These are phyloP conservation scores for Drosophila kepulauana DNA, from an alignment of 1,140 invertebrate genomes.

Conservation along the genomic window DNA sequence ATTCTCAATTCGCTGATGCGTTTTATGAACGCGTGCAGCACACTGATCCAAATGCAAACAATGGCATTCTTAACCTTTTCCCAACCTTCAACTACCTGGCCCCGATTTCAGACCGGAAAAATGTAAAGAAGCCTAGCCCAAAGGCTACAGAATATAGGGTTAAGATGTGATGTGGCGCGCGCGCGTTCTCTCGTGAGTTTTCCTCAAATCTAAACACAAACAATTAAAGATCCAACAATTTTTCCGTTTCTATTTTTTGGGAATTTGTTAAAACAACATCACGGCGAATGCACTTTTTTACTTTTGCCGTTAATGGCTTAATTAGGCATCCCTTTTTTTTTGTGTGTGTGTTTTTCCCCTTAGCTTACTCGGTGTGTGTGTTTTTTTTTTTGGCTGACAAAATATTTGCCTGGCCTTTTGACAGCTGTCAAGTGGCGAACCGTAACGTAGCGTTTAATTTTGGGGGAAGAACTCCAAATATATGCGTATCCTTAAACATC, in stretches of 20 bases:
- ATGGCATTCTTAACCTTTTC: conserved; percentile 78
- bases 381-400: conserved; percentile 55
- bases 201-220: conserved; percentile 63
- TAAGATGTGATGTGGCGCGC: conserved; percentile 73
- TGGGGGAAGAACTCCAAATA: conserved; percentile 34
- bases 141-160: conserved; percentile 49
- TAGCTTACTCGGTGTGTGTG: conserved; percentile 16
- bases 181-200: conserved; percentile 45
- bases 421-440: conserved; percentile 79
- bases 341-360: neutral
- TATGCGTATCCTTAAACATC: conserved; percentile 17
- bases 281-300: conserved; percentile 59
- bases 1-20: conserved; percentile 75
- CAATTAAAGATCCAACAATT: conserved; percentile 32
- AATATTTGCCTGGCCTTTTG: conserved; percentile 78
- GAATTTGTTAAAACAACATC: conserved; percentile 74
- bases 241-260: conserved; percentile 6
- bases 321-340: conserved; percentile 53
- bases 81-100: conserved; percentile 29
- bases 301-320: conserved; percentile 59
- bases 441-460: conserved; percentile 73
- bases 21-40: conserved; percentile 80
- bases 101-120: conserved; percentile 10
- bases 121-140: conserved; percentile 18
- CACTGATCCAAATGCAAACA: conserved; percentile 53